Conservation (phyloP, 2,797 vertebrate species). For the Gorsachius magnificus region DNA sequence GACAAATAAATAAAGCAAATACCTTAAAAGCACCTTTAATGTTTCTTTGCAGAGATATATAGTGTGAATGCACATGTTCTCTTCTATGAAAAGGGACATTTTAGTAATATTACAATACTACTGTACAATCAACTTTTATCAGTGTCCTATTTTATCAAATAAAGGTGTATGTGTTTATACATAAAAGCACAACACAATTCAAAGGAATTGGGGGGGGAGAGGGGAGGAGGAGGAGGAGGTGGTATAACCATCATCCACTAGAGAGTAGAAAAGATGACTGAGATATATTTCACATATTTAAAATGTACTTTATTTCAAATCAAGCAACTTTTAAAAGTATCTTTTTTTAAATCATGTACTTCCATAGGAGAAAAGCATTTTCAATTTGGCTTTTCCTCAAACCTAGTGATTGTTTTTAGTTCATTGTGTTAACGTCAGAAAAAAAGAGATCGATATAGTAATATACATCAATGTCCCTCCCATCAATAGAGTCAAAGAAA, state of each 20-base stretch:
- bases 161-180: rapidly evolving
- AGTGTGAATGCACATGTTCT: not conserved
- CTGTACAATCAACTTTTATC: not conserved
- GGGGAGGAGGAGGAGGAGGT: no score
- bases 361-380: not conserved
- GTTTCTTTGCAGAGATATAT: not conserved
- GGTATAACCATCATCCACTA: not conserved
- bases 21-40: not conserved
- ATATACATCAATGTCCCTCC: not conserved
- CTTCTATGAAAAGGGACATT: not conserved
- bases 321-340: not conserved
- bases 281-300: not conserved
- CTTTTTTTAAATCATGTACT: rapidly evolving
- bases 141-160: not conserved
- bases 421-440: not conserved
- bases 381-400: not conserved
- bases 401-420: not conserved
- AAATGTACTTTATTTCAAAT: not conserved
- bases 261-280: not conserved
- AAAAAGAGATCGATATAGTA: not conserved
- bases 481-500: not conserved
- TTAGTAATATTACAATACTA: not conserved
- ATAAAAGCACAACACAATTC: not conserved
- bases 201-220: not conserved
- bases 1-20: not conserved